A percentile compares a stretch with the other conserved stretches of the same genome.
phyloP scores from a whole-genome alignment of 1,140 invertebrate species.

The Drosophila sp. region DNA sequence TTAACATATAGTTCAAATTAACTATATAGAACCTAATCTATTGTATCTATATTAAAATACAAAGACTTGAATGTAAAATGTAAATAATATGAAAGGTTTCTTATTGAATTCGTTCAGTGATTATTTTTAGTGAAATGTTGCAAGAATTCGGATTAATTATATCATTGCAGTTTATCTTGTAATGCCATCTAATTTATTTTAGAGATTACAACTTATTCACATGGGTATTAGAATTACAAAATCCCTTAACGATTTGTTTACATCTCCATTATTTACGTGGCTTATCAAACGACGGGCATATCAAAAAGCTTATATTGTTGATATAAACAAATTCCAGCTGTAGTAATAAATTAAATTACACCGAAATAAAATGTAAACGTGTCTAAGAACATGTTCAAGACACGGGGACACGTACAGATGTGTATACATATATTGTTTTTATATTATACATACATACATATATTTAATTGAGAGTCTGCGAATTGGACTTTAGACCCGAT shows the following conservation, averaged over 20 bases:
- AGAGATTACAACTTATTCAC: too few relatives aligned
- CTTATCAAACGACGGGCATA: conserved; percentile 11
- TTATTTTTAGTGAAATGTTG: too few relatives aligned
- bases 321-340: conserved; percentile 40
- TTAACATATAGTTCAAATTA: not conserved
- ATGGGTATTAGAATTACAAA: not conserved
- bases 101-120: too few relatives aligned
- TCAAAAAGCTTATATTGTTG: conserved; percentile 6
- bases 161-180: too few relatives aligned
- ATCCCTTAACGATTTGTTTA: conserved; percentile 2
- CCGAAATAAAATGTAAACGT: conserved; percentile 54
- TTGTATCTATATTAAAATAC: too few relatives aligned
- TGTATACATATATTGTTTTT: not conserved
- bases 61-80: too few relatives aligned
- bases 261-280: not conserved
- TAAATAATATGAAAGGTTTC: too few relatives aligned
- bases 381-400: conserved; percentile 53
- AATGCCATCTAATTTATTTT: too few relatives aligned
- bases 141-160: too few relatives aligned
- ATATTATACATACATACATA: not conserved
- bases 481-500: conserved; percentile 61
- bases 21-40: too few relatives aligned
- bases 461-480: not conserved
- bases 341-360: conserved; percentile 4
- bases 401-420: not conserved